Evolutionary conservation across 1,140 invertebrate species (phyloP).

Genomic region (Orius insidiosus): DNA sequence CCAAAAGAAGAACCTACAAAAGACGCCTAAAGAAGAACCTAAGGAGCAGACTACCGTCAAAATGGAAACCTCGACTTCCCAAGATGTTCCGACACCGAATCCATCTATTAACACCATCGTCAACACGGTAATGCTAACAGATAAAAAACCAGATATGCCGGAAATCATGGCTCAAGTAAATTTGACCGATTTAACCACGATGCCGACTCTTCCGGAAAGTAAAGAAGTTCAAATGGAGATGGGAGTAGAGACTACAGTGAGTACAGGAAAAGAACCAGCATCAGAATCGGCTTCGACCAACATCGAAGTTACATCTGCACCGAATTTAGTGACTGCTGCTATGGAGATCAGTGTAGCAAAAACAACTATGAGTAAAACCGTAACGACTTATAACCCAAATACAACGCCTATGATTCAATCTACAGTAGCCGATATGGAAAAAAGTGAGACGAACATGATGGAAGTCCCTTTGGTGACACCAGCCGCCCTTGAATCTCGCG

Average conservation of each 20-base stretch:
- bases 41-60: neutral
- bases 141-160: constrained; percentile 21
- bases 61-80: constrained; percentile 3
- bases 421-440: neutral
- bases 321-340: constrained; percentile 19
- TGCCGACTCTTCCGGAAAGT: neutral
- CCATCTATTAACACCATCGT: neutral
- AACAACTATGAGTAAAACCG: constrained; percentile 18
- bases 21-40: too few species aligned
- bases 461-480: too few species aligned
- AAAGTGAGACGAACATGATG: neutral
- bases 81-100: neutral
- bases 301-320: constrained; percentile 15
- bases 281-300: neutral
- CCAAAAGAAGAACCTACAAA: neutral
- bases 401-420: neutral
- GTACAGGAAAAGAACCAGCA: neutral
- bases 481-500: too few species aligned
- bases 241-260: neutral
- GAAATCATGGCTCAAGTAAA: constrained; percentile 29
- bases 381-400: constrained; percentile 3
- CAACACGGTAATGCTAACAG: constrained; percentile 7
- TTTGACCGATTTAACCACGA: constrained; percentile 24
- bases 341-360: constrained; percentile 16
- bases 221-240: neutral